Percentiles rank a stretch among this genome's conserved stretches.
phyloP scores from a whole-genome alignment of 2,797 vertebrate species.

The Botia kubotai region DNA sequence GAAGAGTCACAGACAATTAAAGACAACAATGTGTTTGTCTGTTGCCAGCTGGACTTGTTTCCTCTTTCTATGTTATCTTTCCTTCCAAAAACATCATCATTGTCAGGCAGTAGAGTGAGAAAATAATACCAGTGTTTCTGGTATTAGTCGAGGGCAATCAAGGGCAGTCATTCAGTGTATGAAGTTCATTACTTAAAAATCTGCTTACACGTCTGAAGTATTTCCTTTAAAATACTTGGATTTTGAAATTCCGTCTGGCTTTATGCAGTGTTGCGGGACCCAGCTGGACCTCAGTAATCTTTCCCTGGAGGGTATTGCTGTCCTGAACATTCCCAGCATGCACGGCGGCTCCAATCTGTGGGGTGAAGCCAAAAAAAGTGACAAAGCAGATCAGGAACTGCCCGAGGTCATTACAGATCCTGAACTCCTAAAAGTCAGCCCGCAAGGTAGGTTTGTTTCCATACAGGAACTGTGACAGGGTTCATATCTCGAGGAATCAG shows the following conservation, averaged over 20 bases:
- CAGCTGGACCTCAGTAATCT: conserved; percentile 81
- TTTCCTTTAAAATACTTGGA: neutral
- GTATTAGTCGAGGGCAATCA: conserved; percentile 16
- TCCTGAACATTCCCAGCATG: conserved; percentile 96
- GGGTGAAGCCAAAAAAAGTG: conserved; percentile 87
- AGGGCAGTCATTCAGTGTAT: conserved; percentile 28
- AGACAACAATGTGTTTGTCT: neutral
- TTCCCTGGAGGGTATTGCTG: conserved; percentile 87
- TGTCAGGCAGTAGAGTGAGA: conserved; percentile 25
- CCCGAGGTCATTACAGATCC: conserved; percentile 84
- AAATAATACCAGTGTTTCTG: neutral
- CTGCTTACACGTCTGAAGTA: neutral
- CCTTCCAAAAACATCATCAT: conserved; percentile 14
- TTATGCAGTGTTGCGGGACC: conserved; percentile 83
- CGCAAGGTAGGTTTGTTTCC: conserved; percentile 80
- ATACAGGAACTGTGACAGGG: neutral
- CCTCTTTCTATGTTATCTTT: neutral
- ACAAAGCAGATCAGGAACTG: conserved; percentile 68
- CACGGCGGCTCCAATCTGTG: conserved; percentile 95
- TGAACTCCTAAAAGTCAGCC: conserved; percentile 84
- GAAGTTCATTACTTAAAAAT: conserved; percentile 37
- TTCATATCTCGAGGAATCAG: neutral
- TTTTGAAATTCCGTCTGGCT: neutral
- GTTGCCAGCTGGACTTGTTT: too few relatives aligned
- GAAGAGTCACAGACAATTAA: too few relatives aligned